phyloP scores from a whole-genome alignment of 2,113 vertebrate species.

The Chionodraco myersi region DNA sequence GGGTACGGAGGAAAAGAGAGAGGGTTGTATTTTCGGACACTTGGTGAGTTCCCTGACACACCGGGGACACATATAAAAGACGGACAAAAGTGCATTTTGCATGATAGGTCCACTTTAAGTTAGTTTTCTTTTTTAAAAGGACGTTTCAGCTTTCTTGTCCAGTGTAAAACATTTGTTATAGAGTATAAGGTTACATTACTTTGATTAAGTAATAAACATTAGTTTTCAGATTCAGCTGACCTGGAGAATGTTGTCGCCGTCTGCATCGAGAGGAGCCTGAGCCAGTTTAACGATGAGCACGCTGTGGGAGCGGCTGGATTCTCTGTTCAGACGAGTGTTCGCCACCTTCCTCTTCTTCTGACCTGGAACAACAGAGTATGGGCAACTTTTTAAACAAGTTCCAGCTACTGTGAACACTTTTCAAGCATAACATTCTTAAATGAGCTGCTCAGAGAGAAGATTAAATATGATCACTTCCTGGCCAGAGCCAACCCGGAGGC shows the following conservation, averaged over 20 bases:
- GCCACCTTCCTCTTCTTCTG: constrained; percentile 86
- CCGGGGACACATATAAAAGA: too few relatives aligned
- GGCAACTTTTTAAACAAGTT: neutral
- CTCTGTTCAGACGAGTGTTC: constrained; percentile 92
- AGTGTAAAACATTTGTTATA: too few relatives aligned
- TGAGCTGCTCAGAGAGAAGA: constrained; percentile 86
- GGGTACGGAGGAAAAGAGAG: too few relatives aligned
- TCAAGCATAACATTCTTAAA: neutral
- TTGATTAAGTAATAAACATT: neutral
- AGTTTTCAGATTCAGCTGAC: constrained; percentile 68
- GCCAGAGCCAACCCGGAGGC: constrained; percentile 74
- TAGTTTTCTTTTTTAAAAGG: too few relatives aligned
- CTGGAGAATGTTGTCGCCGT: constrained; percentile 93
- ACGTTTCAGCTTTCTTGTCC: too few relatives aligned
- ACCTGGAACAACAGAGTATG: constrained; percentile 56
- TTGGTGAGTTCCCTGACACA: too few relatives aligned
- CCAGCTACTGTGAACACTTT: neutral
- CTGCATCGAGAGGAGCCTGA: constrained; percentile 93
- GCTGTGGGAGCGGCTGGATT: constrained; percentile 96
- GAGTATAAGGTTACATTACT: too few relatives aligned
- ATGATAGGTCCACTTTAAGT: too few relatives aligned
- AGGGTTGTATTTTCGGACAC: too few relatives aligned
- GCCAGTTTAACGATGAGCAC: constrained; percentile 95
- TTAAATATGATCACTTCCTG: constrained; percentile 79
- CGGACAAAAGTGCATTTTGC: too few relatives aligned